phyloP scores from a whole-genome alignment of 2,797 vertebrate species.

The Delichon dasypus region DNA sequence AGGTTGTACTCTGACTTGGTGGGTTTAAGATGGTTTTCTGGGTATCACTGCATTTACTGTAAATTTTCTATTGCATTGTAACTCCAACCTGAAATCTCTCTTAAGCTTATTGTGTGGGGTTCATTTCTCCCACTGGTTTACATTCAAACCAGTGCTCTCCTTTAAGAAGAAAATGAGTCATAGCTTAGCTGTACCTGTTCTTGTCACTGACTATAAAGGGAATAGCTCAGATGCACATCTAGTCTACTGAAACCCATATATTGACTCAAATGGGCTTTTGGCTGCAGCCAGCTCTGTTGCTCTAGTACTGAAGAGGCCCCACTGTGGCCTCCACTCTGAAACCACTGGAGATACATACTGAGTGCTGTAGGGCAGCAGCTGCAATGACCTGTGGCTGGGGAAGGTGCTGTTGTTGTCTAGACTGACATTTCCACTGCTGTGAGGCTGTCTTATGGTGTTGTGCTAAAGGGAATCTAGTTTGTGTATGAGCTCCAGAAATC shows the following conservation, averaged over 20 bases:
- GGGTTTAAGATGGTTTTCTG: not conserved
- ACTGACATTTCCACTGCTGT: not conserved
- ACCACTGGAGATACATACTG: fast-evolving
- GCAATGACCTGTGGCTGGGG: not conserved
- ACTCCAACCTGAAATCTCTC: not conserved
- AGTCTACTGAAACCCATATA: not conserved
- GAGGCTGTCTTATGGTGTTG: not conserved
- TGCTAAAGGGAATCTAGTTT: not conserved
- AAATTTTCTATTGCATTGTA: not conserved
- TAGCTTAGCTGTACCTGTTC: not conserved
- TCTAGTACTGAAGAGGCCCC: not conserved
- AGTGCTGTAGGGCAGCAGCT: not conserved
- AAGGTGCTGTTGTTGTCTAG: not conserved
- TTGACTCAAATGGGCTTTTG: not conserved
- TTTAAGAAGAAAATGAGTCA: not conserved
- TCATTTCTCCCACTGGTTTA: not conserved
- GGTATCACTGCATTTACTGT: not conserved
- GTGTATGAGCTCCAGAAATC: not conserved
- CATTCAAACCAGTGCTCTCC: not conserved
- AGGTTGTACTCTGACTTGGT: not conserved
- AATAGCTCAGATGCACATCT: not conserved
- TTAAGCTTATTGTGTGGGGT: too few species aligned
- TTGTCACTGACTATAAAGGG: not conserved
- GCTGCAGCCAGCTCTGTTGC: not conserved
- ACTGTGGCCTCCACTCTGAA: not conserved